Base-by-base conservation (phyloP, 2,113 vertebrate genomes). In the Sorex araneus region DNA sequence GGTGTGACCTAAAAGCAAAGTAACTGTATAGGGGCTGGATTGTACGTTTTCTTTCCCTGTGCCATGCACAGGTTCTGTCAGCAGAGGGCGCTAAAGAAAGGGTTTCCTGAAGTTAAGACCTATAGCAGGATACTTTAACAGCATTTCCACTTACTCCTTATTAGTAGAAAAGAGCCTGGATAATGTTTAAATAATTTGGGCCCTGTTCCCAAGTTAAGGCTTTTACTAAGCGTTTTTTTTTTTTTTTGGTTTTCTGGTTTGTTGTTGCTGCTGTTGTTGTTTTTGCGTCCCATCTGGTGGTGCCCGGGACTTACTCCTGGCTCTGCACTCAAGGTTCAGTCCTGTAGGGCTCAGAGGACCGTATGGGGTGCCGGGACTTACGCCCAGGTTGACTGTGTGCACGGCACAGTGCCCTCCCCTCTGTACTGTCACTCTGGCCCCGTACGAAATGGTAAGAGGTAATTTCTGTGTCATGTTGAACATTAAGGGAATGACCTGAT, bases 51-150 rank as follows among this genome's bases (percentile, higher is more conserved):
- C 36, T 70, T 16, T 13, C 43, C 40, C 67, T 80, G 28, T 89
- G 86, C 67, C 73, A 86, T 75, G 92, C 54, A 93, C 69, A 95
- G 84, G 84, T 70, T 71, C 80, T 9, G 77, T 78, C 96, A 92
- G 91, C 69, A 97, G 96, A 95, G 96, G 96, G 96, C 95, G 96
- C 96, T 92, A 96, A 79, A 88, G 92, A 94, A 73, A 45, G 45
- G 95, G 45, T 54, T 92, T 75, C 6, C 71, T 45, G 85, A 90
- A 85, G 43, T 63, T 84, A 70, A 89, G 57, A 57, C 30, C 47
- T 21, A 40, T 91, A 76, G 66, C 71, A 32, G 40, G 54, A 88
- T 50, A 13, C 27, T 90, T 85, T 19, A 3, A 18, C n/a, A 60
- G 27, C 25, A 40, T 40, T 57, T 91, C 90, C 45, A 71, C 13